Evolutionary conservation across 2,113 vertebrate species (phyloP).

Genomic region (Xyrauchen texanus): DNA sequence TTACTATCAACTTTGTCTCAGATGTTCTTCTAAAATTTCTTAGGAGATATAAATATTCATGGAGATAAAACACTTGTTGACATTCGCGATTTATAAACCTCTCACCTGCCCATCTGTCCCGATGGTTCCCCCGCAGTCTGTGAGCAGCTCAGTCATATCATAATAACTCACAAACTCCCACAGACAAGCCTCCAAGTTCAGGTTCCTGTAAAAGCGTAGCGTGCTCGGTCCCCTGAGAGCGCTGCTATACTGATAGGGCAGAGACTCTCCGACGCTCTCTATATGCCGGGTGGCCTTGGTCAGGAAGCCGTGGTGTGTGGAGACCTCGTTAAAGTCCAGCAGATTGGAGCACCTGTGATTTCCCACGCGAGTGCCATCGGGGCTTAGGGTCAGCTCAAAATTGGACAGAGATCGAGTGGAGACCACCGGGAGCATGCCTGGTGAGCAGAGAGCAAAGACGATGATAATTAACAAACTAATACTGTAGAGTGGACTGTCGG

Average conservation of each 20-base stretch:
- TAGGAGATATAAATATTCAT: too few species aligned
- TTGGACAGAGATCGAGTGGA: conserved; percentile 90
- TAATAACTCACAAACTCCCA: conserved; percentile 95
- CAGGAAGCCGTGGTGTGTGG: conserved; percentile 87
- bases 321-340: conserved; percentile 85
- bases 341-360: conserved; percentile 95
- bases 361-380: conserved; percentile 86
- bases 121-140: conserved; percentile 88
- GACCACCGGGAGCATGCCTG: conserved; percentile 92
- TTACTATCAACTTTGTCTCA: too few species aligned
- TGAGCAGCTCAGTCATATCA: conserved; percentile 92
- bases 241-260: conserved; percentile 84
- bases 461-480: not conserved
- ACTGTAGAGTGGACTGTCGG: too few species aligned
- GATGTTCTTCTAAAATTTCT: too few species aligned
- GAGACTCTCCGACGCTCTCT: conserved; percentile 78
- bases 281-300: conserved; percentile 76
- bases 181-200: conserved; percentile 90
- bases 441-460: not conserved
- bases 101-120: conserved; percentile 79
- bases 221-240: conserved; percentile 78
- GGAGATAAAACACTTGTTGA: too few species aligned
- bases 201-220: conserved; percentile 88
- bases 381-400: conserved; percentile 91
- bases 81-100: not conserved